Evolutionary conservation across 2,888 invertebrate genomes (phyloP), one percentile per base, ranked within the genome.

Genomic region (Harpalus rubripes): DNA sequence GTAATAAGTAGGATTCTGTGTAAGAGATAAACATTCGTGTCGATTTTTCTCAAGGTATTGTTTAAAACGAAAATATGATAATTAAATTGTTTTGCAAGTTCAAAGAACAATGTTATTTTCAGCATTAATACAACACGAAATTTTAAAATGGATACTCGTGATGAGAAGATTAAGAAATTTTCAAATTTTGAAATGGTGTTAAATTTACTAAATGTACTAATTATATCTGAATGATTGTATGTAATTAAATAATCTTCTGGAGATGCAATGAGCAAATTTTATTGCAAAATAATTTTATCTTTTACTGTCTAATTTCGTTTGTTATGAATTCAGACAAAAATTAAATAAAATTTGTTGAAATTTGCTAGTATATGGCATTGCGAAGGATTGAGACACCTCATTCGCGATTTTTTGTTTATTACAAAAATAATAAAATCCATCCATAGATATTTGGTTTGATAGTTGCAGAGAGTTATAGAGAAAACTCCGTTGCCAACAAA

Each of bases 41-140:
- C 15, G 68, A 68, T 68, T 68, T 63, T 68, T 68, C 8, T 41
- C 8, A 74, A 74, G 16, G 16, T 44, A 44, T 74, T 74, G 72
- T 74, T 39, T 74, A 22, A 52, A 52, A 15, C 12, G 16, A 74
- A 74, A 68, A 74, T 44, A 74, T 44, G 44, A 41, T 74, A 74
- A 74, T 74, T 74, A 44, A 16, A 72, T 72, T 41, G 22, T 74
- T 74, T 74, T 74, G 72, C 72, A 74, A 74, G 44, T 74, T 74
- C 72, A 74, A 74, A 74, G 52, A 74, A 74, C 72, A 74, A 74
- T 74, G 72, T 74, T 74, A 39, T 39, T 68, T 68, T 68, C 44
- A 52, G 12, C 8, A 52, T 52, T 52, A 52, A 52, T 32, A 5
- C 1, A 10, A 52, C 44, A 12, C 12, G 44, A 52, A 52, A 52